Base-by-base conservation (phyloP, 2,797 vertebrate genomes). In the Cirrhinus molitorella region DNA sequence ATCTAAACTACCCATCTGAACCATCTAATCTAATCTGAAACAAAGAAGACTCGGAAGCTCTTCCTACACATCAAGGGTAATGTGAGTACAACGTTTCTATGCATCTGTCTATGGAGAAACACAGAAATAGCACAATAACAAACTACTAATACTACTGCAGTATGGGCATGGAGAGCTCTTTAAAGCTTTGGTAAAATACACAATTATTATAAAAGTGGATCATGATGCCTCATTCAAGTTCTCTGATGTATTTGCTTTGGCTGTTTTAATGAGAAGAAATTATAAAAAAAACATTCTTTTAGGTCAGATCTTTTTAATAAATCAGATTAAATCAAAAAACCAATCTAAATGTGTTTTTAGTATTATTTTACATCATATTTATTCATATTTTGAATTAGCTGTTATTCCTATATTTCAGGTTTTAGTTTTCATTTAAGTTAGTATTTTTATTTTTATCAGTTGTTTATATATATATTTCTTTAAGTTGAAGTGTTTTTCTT, bases 11-110 rank as follows among this genome's bases (percentile, higher is more conserved):
- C 14, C 51, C 17, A 57, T 75, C 72, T 66, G 43, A 51, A 79
- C 59, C 76, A 79, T 79, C 61, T 79, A 79, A 79, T 51, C 45
- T 51, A 51, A 79, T 79, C 45, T 65, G 59, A 51, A n/a, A 66
- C 59, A 51, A 43, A 76, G 55, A 61, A 6, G 19, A 57, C 19
- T 34, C 21, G 8, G 76, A 79, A 34, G 76, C 76, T 66, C 61
- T 66, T 65, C 59, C 43, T 79, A 66, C 43, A 79, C 45, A 66
- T 79, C 51, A 51, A 37, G 45, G 66, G 19, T 51, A 51, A 65
- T 65, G 59, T 11, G 43, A 51, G 61, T 3, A 66, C 37, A 63
- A 11, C 51, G 45, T 66, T 65, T 63, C 7, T 43, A 16, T 61
- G 28, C 59, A 66, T 37, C 59, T 49, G 40, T 75, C 72, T 37